Conservation (phyloP, 2,888 invertebrate species). For the Agriotes lineatus region DNA sequence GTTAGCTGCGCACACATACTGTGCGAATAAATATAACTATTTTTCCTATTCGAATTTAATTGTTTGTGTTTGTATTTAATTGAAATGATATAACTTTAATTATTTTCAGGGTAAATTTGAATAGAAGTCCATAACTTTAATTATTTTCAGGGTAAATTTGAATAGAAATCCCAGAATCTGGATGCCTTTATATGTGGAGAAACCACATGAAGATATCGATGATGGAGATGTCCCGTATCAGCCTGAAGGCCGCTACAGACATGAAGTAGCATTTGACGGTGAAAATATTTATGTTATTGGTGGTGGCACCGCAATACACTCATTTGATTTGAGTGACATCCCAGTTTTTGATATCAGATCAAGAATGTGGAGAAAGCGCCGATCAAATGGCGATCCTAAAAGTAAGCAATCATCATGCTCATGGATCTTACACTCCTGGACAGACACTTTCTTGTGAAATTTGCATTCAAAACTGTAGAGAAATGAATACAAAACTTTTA, state of each 20-base stretch:
- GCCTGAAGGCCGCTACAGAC: conserved; percentile 87
- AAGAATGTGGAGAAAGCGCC: conserved; percentile 76
- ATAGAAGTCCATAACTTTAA: no score
- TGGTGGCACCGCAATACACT: conserved; percentile 84
- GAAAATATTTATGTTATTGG: conserved; percentile 85
- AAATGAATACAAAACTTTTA: no score
- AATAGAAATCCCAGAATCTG: conserved; percentile 77
- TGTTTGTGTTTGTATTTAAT: no score
- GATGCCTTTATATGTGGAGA: conserved; percentile 82
- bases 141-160: conserved; percentile 73
- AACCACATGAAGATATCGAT: conserved; percentile 75
- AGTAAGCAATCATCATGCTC: no score
- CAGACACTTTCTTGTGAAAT: no score
- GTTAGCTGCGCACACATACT: background rate
- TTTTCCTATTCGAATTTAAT: background rate
- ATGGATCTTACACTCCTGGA: no score
- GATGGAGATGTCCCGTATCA: no score
- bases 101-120: no score
- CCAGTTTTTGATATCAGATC: conserved; percentile 81
- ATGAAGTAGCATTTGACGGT: conserved; percentile 86
- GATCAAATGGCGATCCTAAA: conserved; percentile 66
- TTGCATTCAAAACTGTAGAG: no score
- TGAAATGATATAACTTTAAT: no score
- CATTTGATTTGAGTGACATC: conserved; percentile 79
- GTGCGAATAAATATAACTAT: background rate